Evolutionary conservation across 2,113 vertebrate genomes (phyloP).

Genomic region (Saguinus midas): DNA sequence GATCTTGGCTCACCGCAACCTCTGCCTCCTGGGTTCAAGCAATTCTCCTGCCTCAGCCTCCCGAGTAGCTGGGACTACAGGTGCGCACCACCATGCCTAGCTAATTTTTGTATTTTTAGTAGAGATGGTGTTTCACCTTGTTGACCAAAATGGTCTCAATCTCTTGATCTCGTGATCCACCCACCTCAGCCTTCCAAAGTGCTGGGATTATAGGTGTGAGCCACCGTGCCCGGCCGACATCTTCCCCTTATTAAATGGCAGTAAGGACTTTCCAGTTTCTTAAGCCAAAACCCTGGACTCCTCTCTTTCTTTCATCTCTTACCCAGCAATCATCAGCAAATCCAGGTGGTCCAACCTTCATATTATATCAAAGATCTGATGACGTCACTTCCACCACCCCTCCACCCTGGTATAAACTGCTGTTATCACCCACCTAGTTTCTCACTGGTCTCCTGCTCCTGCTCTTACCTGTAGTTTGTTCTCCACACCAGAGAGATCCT

Average conservation of each 20-base stretch:
- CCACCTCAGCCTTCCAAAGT: no score
- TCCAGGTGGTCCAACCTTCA: background rate
- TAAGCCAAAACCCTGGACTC: background rate
- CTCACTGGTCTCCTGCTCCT: background rate
- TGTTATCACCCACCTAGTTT: background rate
- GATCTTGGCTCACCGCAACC: no score
- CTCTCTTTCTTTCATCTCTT: background rate
- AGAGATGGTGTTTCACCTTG: no score
- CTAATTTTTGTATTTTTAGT: no score
- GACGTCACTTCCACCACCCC: background rate
- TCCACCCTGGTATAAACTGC: background rate
- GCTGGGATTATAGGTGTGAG: no score
- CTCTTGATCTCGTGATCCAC: no score
- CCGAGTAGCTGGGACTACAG: no score
- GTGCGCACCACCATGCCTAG: no score
- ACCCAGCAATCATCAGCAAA: slow-evolving; percentile 17
- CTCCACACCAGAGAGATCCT: background rate
- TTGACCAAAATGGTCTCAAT: no score
- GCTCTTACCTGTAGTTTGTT: background rate
- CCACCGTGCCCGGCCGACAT: background rate
- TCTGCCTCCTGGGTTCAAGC: no score
- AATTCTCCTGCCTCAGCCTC: no score
- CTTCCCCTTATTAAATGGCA: background rate
- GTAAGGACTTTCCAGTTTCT: slow-evolving; percentile 29
- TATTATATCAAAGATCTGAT: background rate